A percentile compares a stretch with the other conserved stretches of the same genome.
phyloP scores from a whole-genome alignment of 1,140 invertebrate species.

The Tenebrio molitor region DNA sequence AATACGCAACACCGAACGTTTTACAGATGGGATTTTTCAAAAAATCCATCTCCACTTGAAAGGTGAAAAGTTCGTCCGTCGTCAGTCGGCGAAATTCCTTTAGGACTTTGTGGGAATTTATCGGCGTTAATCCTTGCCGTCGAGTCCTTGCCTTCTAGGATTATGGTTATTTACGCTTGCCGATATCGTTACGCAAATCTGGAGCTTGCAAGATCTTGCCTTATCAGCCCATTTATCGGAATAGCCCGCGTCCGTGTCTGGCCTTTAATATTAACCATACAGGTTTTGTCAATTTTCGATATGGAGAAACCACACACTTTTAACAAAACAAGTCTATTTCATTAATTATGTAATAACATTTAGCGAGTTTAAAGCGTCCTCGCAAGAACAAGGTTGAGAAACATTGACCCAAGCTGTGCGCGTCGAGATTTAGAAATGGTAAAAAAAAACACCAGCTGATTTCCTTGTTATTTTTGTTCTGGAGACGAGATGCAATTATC shows the following conservation, averaged over 20 bases:
- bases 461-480: slow-evolving; percentile 17
- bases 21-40: no score
- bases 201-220: no score
- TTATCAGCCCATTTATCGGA: slow-evolving; percentile 14
- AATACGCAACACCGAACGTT: no score
- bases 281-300: slow-evolving; percentile 2
- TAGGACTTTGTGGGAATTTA: no score
- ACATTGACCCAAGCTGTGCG: slow-evolving; percentile 13
- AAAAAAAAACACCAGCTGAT: slow-evolving; percentile 8
- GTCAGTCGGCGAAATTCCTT: no score
- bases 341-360: slow-evolving; percentile 38
- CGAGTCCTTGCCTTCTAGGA: no score
- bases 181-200: no score
- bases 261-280: slow-evolving; percentile 7
- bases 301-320: neutral
- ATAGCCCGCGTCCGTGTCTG: neutral
- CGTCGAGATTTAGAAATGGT: neutral
- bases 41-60: no score
- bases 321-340: slow-evolving; percentile 34
- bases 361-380: slow-evolving; percentile 25
- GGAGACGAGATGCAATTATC: slow-evolving; percentile 20
- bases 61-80: no score
- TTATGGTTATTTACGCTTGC: no score
- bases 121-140: no score
- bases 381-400: slow-evolving; percentile 34